A percentile compares a stretch with the other conserved stretches of the same genome.
Evolutionary conservation across 2,113 vertebrate genomes (phyloP).

Genomic region (Psittacula cyanocephala): DNA sequence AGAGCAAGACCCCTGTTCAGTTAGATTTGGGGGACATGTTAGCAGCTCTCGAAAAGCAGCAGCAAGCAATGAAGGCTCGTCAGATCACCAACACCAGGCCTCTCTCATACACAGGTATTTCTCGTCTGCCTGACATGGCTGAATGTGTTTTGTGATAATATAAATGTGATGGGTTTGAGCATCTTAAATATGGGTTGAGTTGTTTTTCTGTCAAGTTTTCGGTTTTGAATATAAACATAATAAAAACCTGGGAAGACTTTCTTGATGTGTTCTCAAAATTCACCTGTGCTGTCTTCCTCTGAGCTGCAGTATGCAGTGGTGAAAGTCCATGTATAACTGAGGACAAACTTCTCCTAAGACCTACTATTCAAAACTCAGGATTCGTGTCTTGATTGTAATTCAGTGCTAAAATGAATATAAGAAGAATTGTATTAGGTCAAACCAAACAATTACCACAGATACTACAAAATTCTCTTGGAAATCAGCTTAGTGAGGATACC

Average conservation of each 20-base stretch:
- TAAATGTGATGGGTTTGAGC: background rate
- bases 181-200: background rate
- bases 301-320: background rate
- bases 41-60: constrained; percentile 94
- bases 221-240: background rate
- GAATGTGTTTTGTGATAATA: background rate
- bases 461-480: background rate
- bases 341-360: background rate
- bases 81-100: constrained; percentile 96
- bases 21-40: constrained; percentile 98
- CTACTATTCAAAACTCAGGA: background rate
- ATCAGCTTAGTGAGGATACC: background rate
- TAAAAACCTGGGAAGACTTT: background rate
- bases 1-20: constrained; percentile 95
- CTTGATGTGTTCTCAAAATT: background rate
- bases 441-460: background rate
- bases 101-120: constrained; percentile 87
- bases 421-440: background rate
- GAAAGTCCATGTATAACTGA: background rate
- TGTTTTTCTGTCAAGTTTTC: background rate
- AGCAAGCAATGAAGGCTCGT: constrained; percentile 95
- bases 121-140: background rate
- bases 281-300: background rate
- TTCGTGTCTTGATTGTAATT: background rate
- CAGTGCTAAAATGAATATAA: background rate